These are phyloP conservation scores for Spizaetus ornatus DNA, from an alignment of 2,113 vertebrate genomes.

Conservation along the genomic window DNA sequence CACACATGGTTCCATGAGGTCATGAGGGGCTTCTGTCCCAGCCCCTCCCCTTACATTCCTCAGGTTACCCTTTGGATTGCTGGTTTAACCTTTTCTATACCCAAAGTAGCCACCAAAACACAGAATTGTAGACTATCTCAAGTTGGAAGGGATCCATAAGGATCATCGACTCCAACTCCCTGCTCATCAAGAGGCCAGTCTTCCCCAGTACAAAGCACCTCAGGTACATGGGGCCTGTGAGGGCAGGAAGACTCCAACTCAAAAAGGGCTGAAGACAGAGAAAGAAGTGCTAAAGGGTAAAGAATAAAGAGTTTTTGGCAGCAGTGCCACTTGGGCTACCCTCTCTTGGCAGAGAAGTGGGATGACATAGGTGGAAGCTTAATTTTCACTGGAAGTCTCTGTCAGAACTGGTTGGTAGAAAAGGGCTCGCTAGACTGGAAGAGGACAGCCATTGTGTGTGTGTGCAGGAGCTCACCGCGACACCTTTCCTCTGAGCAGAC, in stretches of 20 bases:
- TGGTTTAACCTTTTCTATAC: not conserved
- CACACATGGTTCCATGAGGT: not conserved
- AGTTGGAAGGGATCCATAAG: not conserved
- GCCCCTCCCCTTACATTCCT: not conserved
- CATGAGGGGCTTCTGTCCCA: not conserved
- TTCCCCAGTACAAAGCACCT: not conserved
- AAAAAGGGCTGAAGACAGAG: not conserved
- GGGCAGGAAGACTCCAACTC: not conserved
- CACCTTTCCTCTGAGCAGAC: not conserved
- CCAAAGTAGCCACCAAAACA: not conserved
- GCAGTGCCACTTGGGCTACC: not conserved
- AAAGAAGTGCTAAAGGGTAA: not conserved
- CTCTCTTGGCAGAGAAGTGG: not conserved
- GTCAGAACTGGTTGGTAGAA: not conserved
- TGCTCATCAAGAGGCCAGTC: not conserved
- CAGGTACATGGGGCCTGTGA: not conserved
- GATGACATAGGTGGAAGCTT: not conserved
- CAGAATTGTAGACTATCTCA: rapidly evolving
- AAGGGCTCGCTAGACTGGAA: not conserved
- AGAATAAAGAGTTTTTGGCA: not conserved
- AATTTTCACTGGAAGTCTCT: not conserved
- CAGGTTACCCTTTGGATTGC: not conserved
- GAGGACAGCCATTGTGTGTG: not conserved
- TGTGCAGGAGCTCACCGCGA: not conserved
- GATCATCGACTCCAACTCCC: not conserved